phyloP scores from a whole-genome alignment of 2,113 vertebrate genomes.

The Hystrix brachyura region DNA sequence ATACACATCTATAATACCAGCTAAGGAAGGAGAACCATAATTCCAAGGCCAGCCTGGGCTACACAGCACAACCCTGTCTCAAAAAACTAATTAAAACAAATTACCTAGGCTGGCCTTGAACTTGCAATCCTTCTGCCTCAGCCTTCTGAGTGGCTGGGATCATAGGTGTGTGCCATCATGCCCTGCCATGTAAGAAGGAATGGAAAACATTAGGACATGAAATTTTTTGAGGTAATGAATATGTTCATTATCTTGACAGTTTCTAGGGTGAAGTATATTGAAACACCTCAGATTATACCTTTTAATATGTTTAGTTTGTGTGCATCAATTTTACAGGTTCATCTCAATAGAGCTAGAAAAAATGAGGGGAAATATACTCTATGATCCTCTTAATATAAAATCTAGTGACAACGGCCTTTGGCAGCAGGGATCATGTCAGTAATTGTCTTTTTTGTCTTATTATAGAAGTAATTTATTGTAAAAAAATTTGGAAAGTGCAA shows the following conservation, averaged over 20 bases:
- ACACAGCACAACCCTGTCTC: not conserved
- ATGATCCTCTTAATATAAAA: not conserved
- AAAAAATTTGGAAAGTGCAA: not conserved
- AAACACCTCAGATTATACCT: not conserved
- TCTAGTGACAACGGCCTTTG: not conserved
- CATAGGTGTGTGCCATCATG: not conserved
- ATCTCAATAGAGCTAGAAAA: constrained; percentile 15
- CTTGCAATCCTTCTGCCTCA: not conserved
- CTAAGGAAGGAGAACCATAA: not conserved
- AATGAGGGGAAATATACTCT: accelerated
- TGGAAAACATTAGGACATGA: not conserved
- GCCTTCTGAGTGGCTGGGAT: not conserved
- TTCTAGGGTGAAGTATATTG: not conserved
- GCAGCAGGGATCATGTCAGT: not conserved
- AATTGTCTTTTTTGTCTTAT: not conserved
- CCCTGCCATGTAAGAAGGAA: not conserved
- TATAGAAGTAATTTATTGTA: no score
- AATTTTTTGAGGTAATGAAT: not conserved
- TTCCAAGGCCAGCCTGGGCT: not conserved
- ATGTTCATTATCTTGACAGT: not conserved
- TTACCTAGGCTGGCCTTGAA: not conserved
- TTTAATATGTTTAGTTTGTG: not conserved
- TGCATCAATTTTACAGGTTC: not conserved
- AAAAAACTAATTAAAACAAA: not conserved
- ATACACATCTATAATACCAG: not conserved